Evolutionary conservation across 2,113 vertebrate genomes (phyloP).

Genomic region (Plecotus auritus): DNA sequence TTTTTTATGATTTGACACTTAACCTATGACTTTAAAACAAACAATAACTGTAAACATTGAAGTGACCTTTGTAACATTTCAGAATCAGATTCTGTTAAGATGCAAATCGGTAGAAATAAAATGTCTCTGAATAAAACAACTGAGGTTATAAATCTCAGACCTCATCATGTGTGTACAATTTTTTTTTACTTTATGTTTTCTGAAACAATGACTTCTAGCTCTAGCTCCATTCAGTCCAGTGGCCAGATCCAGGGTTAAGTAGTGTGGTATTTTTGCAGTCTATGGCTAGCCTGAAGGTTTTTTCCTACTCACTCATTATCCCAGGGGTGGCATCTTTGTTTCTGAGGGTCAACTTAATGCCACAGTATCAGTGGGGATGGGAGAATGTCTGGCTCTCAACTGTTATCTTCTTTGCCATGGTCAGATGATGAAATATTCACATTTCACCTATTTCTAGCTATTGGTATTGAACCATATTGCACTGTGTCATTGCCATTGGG

Average conservation of each 20-base stretch:
- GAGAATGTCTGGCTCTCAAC: not conserved
- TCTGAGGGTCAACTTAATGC: not conserved
- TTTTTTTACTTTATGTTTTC: not conserved
- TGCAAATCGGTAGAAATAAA: not conserved
- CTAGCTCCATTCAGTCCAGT: not conserved
- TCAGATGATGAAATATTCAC: not conserved
- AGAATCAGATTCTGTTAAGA: not conserved
- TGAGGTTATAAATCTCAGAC: not conserved
- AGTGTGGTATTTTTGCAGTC: rapidly evolving
- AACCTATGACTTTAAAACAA: not conserved
- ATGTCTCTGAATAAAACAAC: not conserved
- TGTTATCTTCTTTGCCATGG: not conserved
- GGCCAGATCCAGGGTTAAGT: not conserved
- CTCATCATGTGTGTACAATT: not conserved
- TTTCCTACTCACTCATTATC: not conserved
- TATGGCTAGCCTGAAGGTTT: not conserved
- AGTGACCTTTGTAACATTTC: not conserved
- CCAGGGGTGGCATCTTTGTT: not conserved
- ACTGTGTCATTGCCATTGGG: not conserved
- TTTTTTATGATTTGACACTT: not conserved
- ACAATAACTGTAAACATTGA: not conserved
- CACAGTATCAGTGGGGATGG: not conserved
- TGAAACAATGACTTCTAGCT: not conserved
- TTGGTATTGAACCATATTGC: not conserved
- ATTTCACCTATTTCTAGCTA: not conserved